phyloP scores from a whole-genome alignment of 2,888 invertebrate genomes.

The Tinea pellionella region DNA sequence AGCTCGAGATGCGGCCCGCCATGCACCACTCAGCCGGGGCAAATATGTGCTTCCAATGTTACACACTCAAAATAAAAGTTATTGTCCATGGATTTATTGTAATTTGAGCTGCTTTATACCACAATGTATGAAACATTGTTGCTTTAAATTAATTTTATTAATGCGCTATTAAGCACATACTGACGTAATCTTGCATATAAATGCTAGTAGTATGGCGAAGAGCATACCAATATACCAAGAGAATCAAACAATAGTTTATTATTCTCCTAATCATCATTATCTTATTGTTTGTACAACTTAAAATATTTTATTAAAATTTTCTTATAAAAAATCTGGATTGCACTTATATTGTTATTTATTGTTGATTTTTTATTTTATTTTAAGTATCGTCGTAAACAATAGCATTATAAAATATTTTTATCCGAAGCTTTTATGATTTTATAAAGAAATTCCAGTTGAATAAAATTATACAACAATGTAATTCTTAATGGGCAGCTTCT shows the following conservation, averaged over 20 bases:
- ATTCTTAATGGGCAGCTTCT: too few relatives aligned
- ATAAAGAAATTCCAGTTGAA: neutral
- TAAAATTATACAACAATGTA: too few relatives aligned
- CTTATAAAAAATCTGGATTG: neutral
- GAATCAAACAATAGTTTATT: neutral
- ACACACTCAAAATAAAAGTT: slow-evolving; percentile 56
- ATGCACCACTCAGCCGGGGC: slow-evolving; percentile 24
- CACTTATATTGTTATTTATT: neutral
- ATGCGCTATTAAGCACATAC: neutral
- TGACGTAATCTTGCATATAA: neutral
- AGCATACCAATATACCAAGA: neutral
- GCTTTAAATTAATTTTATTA: neutral
- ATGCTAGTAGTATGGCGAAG: neutral
- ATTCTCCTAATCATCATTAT: neutral
- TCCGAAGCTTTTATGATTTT: neutral
- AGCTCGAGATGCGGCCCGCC: slow-evolving; percentile 19
- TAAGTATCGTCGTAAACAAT: slow-evolving; percentile 33
- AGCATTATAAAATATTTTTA: slow-evolving; percentile 23
- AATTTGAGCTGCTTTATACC: neutral
- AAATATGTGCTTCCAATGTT: slow-evolving; percentile 66
- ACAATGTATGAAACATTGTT: neutral
- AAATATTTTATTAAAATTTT: neutral
- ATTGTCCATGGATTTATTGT: slow-evolving; percentile 23
- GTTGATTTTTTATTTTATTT: slow-evolving; percentile 14
- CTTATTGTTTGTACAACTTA: neutral